Percentiles rank a stretch among this genome's conserved stretches.
These are phyloP conservation scores for Matsumurasca onukii DNA, from an alignment of 1,140 invertebrate species.

Conservation along the genomic window DNA sequence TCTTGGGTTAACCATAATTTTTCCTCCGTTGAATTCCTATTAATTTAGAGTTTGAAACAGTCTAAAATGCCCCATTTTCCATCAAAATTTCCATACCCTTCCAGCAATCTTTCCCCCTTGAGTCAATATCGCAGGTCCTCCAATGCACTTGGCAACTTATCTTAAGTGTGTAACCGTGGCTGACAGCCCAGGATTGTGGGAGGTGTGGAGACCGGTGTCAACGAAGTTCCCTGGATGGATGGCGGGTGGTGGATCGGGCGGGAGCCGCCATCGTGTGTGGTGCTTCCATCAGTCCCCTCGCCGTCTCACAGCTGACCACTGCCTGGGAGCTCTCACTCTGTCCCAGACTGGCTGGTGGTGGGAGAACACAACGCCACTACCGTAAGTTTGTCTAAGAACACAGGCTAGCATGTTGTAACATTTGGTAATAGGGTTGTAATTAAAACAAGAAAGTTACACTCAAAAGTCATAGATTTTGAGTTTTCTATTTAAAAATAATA, in stretches of 20 bases:
- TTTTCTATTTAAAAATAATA: too few species aligned
- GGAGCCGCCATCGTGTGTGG: conserved; percentile 50
- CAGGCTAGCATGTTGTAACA: background rate
- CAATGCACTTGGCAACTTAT: too few species aligned
- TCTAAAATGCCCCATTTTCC: too few species aligned
- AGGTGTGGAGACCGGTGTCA: conserved; percentile 56
- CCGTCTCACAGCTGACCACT: conserved; percentile 39
- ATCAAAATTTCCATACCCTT: too few species aligned
- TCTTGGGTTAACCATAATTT: too few species aligned
- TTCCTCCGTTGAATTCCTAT: too few species aligned
- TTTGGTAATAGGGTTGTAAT: background rate
- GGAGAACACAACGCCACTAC: conserved; percentile 54
- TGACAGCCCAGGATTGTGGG: conserved; percentile 60
- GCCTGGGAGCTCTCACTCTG: conserved; percentile 15
- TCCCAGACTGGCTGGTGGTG: conserved; percentile 51
- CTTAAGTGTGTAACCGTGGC: too few species aligned
- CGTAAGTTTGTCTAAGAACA: conserved; percentile 32
- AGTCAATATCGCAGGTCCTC: too few species aligned
- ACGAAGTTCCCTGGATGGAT: conserved; percentile 67
- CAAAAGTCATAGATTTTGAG: too few species aligned
- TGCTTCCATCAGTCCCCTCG: conserved; percentile 33
- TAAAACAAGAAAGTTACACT: too few species aligned
- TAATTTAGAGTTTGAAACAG: too few species aligned
- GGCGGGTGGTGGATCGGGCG: conserved; percentile 49
- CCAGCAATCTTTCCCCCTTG: too few species aligned